phyloP scores from a whole-genome alignment of 2,888 invertebrate genomes.

The Cryptus viduatorius region DNA sequence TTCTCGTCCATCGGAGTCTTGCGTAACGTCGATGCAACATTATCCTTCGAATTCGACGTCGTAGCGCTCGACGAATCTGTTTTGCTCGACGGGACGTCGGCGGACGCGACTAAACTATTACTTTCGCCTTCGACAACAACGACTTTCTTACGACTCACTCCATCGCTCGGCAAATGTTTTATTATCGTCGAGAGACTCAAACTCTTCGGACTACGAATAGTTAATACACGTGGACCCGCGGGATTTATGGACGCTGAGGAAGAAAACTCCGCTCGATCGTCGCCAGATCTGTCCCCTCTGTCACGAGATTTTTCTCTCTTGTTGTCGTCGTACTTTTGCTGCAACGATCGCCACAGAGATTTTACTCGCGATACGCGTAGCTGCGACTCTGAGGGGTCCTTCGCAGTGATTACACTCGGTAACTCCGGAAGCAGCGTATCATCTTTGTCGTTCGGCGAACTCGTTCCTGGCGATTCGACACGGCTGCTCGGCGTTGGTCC shows the following conservation, averaged over 20 bases:
- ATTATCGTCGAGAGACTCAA: conserved; percentile 75
- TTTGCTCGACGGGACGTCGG: too few species aligned
- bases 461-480: conserved; percentile 8
- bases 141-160: conserved; percentile 75
- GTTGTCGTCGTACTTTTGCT: conserved; percentile 32
- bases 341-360: conserved; percentile 52
- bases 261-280: conserved; percentile 35
- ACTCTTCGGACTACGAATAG: conserved; percentile 74
- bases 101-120: conserved; percentile 13
- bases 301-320: conserved; percentile 19
- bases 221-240: conserved; percentile 72
- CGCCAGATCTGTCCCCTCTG: background rate
- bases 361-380: conserved; percentile 2
- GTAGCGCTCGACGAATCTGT: background rate
- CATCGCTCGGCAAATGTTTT: conserved; percentile 75
- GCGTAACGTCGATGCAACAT: background rate
- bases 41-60: background rate
- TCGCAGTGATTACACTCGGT: background rate
- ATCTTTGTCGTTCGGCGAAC: background rate
- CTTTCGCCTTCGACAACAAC: conserved; percentile 75
- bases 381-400: background rate
- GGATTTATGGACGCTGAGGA: conserved; percentile 44
- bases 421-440: conserved; percentile 1
- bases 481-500: conserved; percentile 70
- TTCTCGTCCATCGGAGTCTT: background rate